Base-by-base conservation (phyloP, 2,797 vertebrate genomes). In the Alfaro cultratus region DNA sequence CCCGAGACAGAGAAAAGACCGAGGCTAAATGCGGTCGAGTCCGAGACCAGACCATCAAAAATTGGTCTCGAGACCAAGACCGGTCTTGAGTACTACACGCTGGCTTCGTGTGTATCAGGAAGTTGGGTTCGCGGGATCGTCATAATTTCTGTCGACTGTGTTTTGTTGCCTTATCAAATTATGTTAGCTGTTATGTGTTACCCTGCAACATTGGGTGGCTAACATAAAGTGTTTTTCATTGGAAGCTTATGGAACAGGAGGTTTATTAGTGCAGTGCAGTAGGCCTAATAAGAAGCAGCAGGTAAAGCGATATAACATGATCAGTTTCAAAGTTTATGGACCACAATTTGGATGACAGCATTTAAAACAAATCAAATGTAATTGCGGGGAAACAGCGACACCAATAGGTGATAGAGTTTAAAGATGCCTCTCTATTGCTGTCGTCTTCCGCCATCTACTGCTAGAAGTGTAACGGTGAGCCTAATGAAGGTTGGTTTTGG, bases 391-490 rank as follows among this genome's bases (percentile, higher is more conserved):
- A 53, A 86, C 67, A 84, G 83, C 82, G 90, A 73, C 91, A 83
- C 85, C 91, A 90, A 79, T 49, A 71, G 43, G 80, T 29, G 3
- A 11, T 18, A 18, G 29, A 46, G n/a, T 26, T 10, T 0, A 16
- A 70, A 2, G 9, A 34, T 3, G 45, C 21, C 0, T 11, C 5
- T 78, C 10, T 23, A 34, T 76, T 55, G 67, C 89, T 60, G 70
- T 90, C 9, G 46, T 91, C 60, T 85, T 43, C 49, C 77, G 36
- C 86, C 82, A 80, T 81, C 91, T 93, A 62, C 34, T 64, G 90
- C 72, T 11, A 0, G 2, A 12, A 0, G 1, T 0, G 0, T 0
- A 1, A 0, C 76, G 62, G 67, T 79, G 80, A 82, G 18, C 0
- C 60, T 12, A 15, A 43, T 43, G 9, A 11, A 13, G 9, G n/a